A percentile compares a stretch with the other conserved stretches of the same genome.
Evolutionary conservation across 2,888 invertebrate species (phyloP).

Genomic region (Cybosia mesomella): DNA sequence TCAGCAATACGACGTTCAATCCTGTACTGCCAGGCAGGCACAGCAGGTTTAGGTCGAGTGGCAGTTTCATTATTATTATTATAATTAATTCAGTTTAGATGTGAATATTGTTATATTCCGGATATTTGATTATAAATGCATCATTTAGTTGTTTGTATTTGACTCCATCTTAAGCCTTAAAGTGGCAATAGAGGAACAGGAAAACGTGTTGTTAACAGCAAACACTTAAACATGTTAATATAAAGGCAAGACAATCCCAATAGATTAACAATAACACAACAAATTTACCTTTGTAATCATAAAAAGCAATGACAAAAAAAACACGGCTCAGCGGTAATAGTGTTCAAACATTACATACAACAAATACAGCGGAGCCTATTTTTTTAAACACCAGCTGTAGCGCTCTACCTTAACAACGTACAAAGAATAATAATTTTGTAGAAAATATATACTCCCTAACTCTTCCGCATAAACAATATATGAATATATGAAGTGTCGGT

Average conservation of each 20-base stretch:
- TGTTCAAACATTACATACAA: neutral
- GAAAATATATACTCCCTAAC: neutral
- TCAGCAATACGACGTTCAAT: too few species aligned
- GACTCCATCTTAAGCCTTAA: neutral
- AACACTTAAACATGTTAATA: neutral
- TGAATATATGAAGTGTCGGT: too few species aligned
- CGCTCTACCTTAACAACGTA: neutral
- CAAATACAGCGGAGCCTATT: neutral
- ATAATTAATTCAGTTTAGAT: too few species aligned
- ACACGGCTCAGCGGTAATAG: neutral
- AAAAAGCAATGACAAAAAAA: conserved; percentile 2
- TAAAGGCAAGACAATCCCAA: neutral
- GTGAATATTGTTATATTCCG: neutral
- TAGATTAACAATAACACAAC: neutral
- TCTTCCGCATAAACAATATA: neutral
- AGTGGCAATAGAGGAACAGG: conserved; percentile 2
- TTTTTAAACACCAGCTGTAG: neutral
- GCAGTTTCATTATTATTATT: too few species aligned
- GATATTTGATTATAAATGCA: too few species aligned
- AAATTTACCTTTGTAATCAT: neutral
- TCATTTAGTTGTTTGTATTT: neutral
- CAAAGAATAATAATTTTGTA: neutral
- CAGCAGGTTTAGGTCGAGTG: too few species aligned
- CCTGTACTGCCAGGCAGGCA: too few species aligned
- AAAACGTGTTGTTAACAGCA: neutral